Conservation (phyloP, 2,797 vertebrate species). For the Arrhamphus sclerolepis region DNA sequence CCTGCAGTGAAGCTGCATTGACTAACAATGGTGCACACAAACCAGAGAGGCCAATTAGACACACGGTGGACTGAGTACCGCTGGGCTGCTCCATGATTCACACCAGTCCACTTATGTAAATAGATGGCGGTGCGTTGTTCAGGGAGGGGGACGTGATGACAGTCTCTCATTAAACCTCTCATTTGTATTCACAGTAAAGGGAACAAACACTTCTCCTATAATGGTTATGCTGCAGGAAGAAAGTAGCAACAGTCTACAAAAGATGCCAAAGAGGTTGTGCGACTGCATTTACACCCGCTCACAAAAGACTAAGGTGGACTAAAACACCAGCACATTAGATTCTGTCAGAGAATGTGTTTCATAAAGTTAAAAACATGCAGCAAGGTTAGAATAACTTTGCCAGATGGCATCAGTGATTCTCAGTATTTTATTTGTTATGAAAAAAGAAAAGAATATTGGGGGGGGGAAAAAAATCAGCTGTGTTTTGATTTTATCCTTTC, state of each 20-base stretch:
- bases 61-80: slow-evolving; percentile 25
- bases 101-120: slow-evolving; percentile 55
- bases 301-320: slow-evolving; percentile 1
- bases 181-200: slow-evolving; percentile 64
- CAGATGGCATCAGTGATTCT: too few relatives aligned
- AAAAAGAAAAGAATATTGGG: background rate
- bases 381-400: background rate
- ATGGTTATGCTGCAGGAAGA: slow-evolving; percentile 22
- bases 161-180: slow-evolving; percentile 56
- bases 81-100: slow-evolving; percentile 38
- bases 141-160: slow-evolving; percentile 50
- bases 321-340: background rate
- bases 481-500: slow-evolving; percentile 43
- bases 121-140: slow-evolving; percentile 34
- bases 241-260: slow-evolving; percentile 9
- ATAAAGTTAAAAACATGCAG: background rate
- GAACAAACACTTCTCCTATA: slow-evolving; percentile 39
- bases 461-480: background rate
- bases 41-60: slow-evolving; percentile 29
- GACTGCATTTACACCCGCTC: slow-evolving; percentile 2
- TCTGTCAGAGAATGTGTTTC: background rate
- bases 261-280: slow-evolving; percentile 10
- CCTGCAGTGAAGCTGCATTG: slow-evolving; percentile 46
- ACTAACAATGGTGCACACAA: slow-evolving; percentile 51
- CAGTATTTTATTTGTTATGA: slow-evolving; percentile 1